Conservation (phyloP, 2,888 invertebrate species). For the Acrobasis consociella region DNA sequence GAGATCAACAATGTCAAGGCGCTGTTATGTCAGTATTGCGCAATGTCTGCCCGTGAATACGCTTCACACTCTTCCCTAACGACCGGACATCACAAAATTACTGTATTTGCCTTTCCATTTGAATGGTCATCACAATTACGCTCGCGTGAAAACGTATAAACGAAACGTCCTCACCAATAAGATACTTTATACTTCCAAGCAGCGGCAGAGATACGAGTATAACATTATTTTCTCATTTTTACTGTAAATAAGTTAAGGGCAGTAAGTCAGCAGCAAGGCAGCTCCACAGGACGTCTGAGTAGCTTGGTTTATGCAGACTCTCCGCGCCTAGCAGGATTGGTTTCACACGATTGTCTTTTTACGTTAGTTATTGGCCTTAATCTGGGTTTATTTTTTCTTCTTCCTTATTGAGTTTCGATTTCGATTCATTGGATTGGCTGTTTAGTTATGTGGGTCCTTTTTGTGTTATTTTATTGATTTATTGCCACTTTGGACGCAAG, state of each 20-base stretch:
- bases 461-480: constrained; percentile 20
- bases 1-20: constrained; percentile 76
- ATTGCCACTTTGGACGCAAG: constrained; percentile 8
- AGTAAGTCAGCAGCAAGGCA: constrained; percentile 44
- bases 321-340: constrained; percentile 55
- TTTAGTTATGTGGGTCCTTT: constrained; percentile 20
- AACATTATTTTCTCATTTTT: not conserved
- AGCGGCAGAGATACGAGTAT: not conserved
- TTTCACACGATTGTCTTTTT: constrained; percentile 53
- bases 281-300: constrained; percentile 66
- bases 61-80: constrained; percentile 27
- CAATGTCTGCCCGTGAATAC: constrained; percentile 39
- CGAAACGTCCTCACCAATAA: not conserved
- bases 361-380: constrained; percentile 59
- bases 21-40: constrained; percentile 58
- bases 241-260: constrained; percentile 33
- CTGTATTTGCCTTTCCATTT: constrained; percentile 7
- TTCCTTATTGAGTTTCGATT: constrained; percentile 45
- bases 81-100: constrained; percentile 34
- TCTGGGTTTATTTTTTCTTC: constrained; percentile 49
- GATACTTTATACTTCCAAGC: not conserved
- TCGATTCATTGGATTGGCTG: constrained; percentile 31
- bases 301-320: constrained; percentile 59
- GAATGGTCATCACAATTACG: not conserved
- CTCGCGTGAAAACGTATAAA: not conserved